phyloP scores from a whole-genome alignment of 1,140 invertebrate genomes.

The Meloidogyne hapla region DNA sequence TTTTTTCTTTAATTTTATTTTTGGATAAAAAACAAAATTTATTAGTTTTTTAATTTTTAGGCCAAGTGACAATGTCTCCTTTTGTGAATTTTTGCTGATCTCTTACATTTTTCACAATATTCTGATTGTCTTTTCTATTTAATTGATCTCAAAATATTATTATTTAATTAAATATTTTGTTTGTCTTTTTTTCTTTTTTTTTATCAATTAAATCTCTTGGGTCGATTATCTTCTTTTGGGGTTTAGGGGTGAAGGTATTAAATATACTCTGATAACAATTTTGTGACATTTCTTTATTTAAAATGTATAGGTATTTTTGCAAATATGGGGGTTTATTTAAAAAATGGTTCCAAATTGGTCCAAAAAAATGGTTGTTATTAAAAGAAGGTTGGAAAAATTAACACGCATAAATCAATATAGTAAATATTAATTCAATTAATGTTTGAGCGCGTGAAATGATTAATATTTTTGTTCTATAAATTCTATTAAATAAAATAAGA shows the following conservation, averaged over 20 bases:
- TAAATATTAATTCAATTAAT: background rate
- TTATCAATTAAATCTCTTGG: background rate
- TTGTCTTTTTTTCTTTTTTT: background rate
- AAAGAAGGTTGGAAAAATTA: background rate
- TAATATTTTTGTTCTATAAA: too few species aligned
- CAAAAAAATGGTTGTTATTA: background rate
- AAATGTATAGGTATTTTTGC: too few species aligned
- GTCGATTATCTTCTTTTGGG: background rate
- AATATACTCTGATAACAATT: background rate
- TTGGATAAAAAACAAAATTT: background rate
- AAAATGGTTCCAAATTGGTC: too few species aligned
- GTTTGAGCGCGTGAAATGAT: background rate
- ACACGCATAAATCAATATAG: background rate
- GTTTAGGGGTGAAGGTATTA: background rate
- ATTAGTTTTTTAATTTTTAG: background rate
- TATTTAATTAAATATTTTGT: background rate
- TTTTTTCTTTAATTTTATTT: background rate
- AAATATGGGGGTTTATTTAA: too few species aligned
- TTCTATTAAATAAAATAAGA: too few species aligned
- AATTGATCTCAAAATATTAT: slow-evolving; percentile 1
- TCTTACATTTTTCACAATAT: background rate
- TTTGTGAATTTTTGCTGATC: background rate
- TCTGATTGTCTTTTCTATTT: background rate
- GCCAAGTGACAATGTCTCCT: background rate
- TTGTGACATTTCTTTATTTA: background rate